These are phyloP conservation scores for Helarctos malayanus DNA, from an alignment of 2,797 vertebrate genomes.

Conservation along the genomic window DNA sequence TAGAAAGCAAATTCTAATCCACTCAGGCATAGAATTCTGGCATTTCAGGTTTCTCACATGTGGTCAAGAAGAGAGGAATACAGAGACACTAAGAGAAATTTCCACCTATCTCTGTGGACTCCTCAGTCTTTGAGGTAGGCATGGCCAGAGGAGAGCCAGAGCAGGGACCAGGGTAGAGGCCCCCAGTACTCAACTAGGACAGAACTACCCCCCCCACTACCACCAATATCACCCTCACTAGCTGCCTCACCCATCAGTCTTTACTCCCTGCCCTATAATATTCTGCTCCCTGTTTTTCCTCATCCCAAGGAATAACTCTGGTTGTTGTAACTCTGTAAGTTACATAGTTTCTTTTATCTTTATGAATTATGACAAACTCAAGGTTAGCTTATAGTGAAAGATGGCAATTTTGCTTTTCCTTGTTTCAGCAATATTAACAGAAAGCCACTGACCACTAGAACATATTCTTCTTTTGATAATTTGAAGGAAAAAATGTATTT, in stretches of 20 bases:
- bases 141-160: neutral
- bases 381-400: neutral
- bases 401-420: neutral
- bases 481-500: neutral
- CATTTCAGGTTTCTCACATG: neutral
- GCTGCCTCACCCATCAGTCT: neutral
- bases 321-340: neutral
- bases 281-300: neutral
- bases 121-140: neutral
- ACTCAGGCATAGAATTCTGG: neutral
- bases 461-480: neutral
- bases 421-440: neutral
- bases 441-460: neutral
- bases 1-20: neutral
- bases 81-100: neutral
- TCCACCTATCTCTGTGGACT: neutral
- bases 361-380: constrained; percentile 15
- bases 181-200: neutral
- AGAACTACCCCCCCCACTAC: neutral
- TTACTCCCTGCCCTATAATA: neutral
- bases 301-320: neutral
- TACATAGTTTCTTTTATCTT: neutral
- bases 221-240: neutral
- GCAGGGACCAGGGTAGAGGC: neutral
- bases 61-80: neutral